Base-by-base conservation (phyloP, 2,113 vertebrate genomes). In the Pelvicachromis taeniatus region DNA sequence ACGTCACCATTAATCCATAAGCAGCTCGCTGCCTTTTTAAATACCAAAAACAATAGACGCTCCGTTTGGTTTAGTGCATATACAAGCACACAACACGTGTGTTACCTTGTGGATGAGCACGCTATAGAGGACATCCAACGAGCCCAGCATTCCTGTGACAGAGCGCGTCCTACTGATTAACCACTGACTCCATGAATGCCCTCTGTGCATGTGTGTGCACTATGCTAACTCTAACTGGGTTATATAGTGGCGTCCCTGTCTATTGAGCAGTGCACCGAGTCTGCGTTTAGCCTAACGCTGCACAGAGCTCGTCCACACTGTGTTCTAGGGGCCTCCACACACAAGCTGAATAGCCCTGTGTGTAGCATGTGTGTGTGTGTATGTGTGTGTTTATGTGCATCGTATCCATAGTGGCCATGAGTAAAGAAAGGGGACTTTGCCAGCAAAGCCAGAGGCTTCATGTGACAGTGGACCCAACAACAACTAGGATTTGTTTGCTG, bases 31-130 rank as follows among this genome's bases (percentile, higher is more conserved):
- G 61, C 11, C 63, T 16, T 45, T 70, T 70, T 70, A 40, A 70
- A 45, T 26, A 26, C 21, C 19, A 56, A 3, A 33, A 45, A 75
- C 38, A 26, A 58, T 5, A 11, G 10, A 35, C 33, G 54, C 19
- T 14, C 7, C n/a, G 5, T 21, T n/a, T 14, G 19, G 17, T 68
- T 78, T 35, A 77, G 38, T 63, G 7, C 29, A 55, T 56, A n/a
- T 7, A 12, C 21, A 26, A 21, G n/a, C 21, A 77, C 31, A 79
- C 26, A 75, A 38, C 31, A 7, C 21, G 19, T 55, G 29, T 4
- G 21, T 90, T 94, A 96, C 95, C 95, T 96, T 96, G 84, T 95
- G 95, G 70, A 96, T 94, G 89, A 96, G 94, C 61, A 93, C 87
- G 13, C 94, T 83, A 92, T 95, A 96, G 83, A 97, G 95, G 82